Evolutionary conservation across 1,140 invertebrate species (phyloP), one percentile per base, ranked within the genome.

Genomic region (Cotesia vestalis): DNA sequence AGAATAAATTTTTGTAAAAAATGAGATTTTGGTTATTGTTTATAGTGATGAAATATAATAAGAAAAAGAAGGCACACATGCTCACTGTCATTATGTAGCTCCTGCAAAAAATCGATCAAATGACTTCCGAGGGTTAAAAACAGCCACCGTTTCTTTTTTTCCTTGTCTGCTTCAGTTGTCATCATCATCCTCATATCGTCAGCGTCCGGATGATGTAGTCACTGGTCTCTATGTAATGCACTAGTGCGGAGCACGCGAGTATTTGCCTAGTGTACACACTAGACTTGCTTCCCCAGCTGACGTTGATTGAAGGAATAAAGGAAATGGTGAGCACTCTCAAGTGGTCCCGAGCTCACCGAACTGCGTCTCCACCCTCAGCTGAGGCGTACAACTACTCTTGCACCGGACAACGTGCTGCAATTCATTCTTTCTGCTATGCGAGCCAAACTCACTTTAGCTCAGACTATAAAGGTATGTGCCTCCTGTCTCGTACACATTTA

Each of bases 271-370:
- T 79, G 82, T 80, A 85, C 82, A 87, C 84, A 86, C 84, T 86
- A 86, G 81, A 85, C 84, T 81, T 80, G 80, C 78, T 79, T 83
- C 81, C 83, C 81, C 80, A 83, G 81, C 84, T 86, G 85, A 87
- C 85, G 84, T 87, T 87, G 85, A 86, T 86, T 86, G 85, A 85
- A 86, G 83, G 81, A 86, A 86, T 85, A 86, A 86, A 84, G 84
- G 84, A 86, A 86, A 84, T 79, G 83, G 77, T 70, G 78, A 84
- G 81, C 78, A 81, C 79, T 78, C 78, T 84, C 78, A 71, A 77
- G 75, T 77, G 73, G 73, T 72, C 73, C 68, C 71, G 71, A 64
- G 57, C 68, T 69, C 60, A 66, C 75, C 72, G 66, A 69, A 69
- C 66, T 52, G 51, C 59, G 63, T 69, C 46, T 46, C 63, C 66